These are phyloP conservation scores for Pipa parva DNA, from an alignment of 2,113 vertebrate genomes.

Conservation along the genomic window DNA sequence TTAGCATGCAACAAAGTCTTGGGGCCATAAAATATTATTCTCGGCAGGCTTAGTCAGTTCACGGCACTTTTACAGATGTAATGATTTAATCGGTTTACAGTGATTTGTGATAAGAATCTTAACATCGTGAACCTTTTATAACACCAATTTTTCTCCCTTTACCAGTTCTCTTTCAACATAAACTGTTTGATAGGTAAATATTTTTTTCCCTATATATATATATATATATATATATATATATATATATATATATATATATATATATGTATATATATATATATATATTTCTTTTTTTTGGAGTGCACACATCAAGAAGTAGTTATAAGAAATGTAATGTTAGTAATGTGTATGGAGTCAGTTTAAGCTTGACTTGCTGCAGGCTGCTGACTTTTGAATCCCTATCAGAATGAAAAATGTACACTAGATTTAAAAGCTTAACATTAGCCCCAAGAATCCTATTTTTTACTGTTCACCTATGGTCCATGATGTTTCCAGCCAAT, in stretches of 20 bases:
- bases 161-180: conserved; percentile 6
- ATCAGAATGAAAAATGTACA: conserved; percentile 5
- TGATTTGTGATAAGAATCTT: conserved; percentile 40
- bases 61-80: conserved; percentile 38
- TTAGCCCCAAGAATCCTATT: conserved; percentile 1
- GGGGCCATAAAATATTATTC: conserved; percentile 19
- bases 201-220: too few relatives aligned
- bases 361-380: conserved; percentile 1
- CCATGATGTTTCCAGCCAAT: conserved; percentile 2
- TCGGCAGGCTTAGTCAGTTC: conserved; percentile 40
- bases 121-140: conserved; percentile 29
- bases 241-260: too few relatives aligned
- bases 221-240: too few relatives aligned
- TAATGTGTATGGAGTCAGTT: background rate
- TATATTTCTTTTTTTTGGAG: background rate
- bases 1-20: conserved; percentile 34
- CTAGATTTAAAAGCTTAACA: conserved; percentile 12
- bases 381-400: conserved; percentile 2
- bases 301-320: background rate
- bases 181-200: conserved; percentile 17
- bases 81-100: conserved; percentile 39
- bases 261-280: too few relatives aligned
- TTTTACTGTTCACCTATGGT: conserved; percentile 1
- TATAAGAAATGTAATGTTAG: conserved; percentile 5
- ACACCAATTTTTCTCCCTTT: conserved; percentile 11